Percentiles rank a stretch among this genome's conserved stretches.
Conservation (phyloP, 2,888 invertebrate species). For the Hyalella azteca region DNA sequence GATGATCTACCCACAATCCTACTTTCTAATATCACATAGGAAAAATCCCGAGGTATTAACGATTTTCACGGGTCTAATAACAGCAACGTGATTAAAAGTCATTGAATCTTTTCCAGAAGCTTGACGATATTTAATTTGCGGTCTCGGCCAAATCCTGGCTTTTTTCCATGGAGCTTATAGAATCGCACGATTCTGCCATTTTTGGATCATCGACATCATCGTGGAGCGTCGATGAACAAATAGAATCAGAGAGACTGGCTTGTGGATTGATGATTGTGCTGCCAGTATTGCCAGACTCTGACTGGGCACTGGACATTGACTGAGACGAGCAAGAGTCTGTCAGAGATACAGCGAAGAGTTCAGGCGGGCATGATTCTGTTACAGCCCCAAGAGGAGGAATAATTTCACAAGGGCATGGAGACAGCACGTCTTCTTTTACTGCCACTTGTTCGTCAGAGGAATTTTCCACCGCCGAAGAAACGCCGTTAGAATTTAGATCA, state of each 20-base stretch:
- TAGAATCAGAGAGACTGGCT: not conserved
- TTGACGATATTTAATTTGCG: not conserved
- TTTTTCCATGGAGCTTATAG: constrained; percentile 15
- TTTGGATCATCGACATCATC: not conserved
- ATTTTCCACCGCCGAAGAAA: not conserved
- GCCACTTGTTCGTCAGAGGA: not conserved
- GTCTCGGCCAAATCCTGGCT: not conserved
- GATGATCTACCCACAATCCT: not conserved
- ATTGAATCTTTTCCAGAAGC: too few species aligned
- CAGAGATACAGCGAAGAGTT: not conserved
- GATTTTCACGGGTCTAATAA: not conserved
- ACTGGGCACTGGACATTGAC: not conserved
- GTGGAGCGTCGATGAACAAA: not conserved
- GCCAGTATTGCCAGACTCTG: constrained; percentile 5
- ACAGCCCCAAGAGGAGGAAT: constrained; percentile 18
- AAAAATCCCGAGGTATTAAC: constrained; percentile 15
- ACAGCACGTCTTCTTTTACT: constrained; percentile 19
- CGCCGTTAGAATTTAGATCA: not conserved
- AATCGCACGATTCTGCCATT: constrained; percentile 26
- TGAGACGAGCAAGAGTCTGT: constrained; percentile 35
- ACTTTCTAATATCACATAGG: constrained; percentile 28
- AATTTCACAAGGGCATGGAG: constrained; percentile 16
- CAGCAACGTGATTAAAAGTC: too few species aligned
- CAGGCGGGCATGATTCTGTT: constrained; percentile 28
- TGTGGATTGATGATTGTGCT: constrained; percentile 5